These are phyloP conservation scores for Rachycentron canadum DNA, from an alignment of 2,797 vertebrate genomes.

Conservation along the genomic window DNA sequence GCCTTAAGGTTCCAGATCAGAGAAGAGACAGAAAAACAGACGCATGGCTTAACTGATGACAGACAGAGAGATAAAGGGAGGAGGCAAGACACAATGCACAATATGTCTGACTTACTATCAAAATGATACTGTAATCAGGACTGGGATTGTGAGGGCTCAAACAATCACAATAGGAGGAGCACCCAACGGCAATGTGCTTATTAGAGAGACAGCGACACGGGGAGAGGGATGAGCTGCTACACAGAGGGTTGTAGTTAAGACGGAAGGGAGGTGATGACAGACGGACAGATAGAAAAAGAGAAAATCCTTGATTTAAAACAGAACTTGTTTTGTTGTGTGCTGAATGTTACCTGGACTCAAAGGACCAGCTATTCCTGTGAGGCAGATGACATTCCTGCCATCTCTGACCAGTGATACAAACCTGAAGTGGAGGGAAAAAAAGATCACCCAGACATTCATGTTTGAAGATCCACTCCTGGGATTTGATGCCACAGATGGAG, in stretches of 20 bases:
- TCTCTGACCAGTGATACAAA: constrained; percentile 43
- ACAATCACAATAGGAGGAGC: constrained; percentile 71
- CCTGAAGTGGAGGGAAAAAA: constrained; percentile 39
- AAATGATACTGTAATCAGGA: constrained; percentile 42
- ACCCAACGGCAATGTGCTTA: constrained; percentile 81
- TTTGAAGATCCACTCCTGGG: constrained; percentile 48
- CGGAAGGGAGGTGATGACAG: constrained; percentile 31
- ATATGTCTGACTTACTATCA: constrained; percentile 34
- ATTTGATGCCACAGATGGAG: constrained; percentile 48
- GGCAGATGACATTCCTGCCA: constrained; percentile 24
- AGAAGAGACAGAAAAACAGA: constrained; percentile 22
- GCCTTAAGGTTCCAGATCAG: constrained; percentile 23
- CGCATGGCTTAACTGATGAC: constrained; percentile 41
- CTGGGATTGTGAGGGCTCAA: constrained; percentile 59
- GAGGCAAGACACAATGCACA: constrained; percentile 37
- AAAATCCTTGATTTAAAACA: constrained; percentile 50
- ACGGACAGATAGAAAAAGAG: constrained; percentile 63
- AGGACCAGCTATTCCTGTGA: constrained; percentile 31
- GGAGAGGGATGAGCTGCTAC: constrained; percentile 57
- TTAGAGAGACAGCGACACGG: constrained; percentile 68
- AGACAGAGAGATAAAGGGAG: constrained; percentile 16
- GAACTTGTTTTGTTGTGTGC: constrained; percentile 56
- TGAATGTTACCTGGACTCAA: constrained; percentile 48
- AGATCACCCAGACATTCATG: constrained; percentile 37
- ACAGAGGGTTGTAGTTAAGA: constrained; percentile 53